Evolutionary conservation across 2,113 vertebrate genomes (phyloP), one percentile per base, ranked within the genome.

Genomic region (Malaclemys terrapin): DNA sequence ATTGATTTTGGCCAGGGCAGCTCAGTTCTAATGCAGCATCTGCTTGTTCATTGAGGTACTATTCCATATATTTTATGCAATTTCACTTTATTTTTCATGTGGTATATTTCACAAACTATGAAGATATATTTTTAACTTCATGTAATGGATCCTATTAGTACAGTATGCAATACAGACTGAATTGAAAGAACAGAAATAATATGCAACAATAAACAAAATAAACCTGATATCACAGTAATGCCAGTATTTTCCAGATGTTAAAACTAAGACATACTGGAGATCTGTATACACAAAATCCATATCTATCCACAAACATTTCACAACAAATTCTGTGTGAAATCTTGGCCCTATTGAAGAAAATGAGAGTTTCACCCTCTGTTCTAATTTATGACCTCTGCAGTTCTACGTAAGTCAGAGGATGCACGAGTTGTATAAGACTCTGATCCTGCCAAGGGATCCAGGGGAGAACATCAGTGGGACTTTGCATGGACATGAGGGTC

Each of bases 1-100:
- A 95, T 85, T 96, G 84, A 92, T 95, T 96, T 95, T 97, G 93
- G 72, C 69, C 80, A 75, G 80, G 88, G 86, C 94, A 79, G 78
- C 89, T 96, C 88, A 92, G 87, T 89, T 97, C 80, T 89, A 86
- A 79, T 69, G 93, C 8, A 54, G 31, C 69, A n/a, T 38, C 11
- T 56, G 14, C 54, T 76, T 65, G 10, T 89, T 92, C 80, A 75
- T 56, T 65, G 16, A 82, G 83, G 57, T 57, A 45, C 49, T 91
- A 35, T 81, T 95, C 57, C 80, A 91, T 92, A 86, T 79, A 84
- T 85, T 86, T 97, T 84, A 50, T 80, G 52, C 1, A 25, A 62
- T 91, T 86, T 84, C 53, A 38, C 59, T 62, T 11, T 75, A n/a
- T 94, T 94, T 94, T 91, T 62, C 82, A 4, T 57, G 19, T 47